Evolutionary conservation across 2,797 vertebrate species (phyloP).

Genomic region (Ibycter americanus): DNA sequence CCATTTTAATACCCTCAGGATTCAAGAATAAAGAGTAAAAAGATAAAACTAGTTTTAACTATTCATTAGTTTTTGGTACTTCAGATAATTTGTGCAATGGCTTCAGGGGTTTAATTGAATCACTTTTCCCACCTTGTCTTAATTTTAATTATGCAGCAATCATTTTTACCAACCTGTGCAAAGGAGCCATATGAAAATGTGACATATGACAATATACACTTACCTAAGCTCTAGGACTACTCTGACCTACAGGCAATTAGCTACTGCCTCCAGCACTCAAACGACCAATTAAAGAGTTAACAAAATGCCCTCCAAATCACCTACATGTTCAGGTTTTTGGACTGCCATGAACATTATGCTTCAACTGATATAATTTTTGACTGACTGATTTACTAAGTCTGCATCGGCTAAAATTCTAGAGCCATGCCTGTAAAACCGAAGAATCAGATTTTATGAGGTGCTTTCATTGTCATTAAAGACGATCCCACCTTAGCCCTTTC

Average conservation of each 20-base stretch:
- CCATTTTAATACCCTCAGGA: conserved; percentile 36
- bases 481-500: conserved; percentile 78
- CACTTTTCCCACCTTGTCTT: conserved; percentile 78
- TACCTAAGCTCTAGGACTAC: conserved; percentile 76
- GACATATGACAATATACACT: conserved; percentile 84
- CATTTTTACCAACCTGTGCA: conserved; percentile 76
- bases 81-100: conserved; percentile 76
- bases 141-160: conserved; percentile 81
- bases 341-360: conserved; percentile 76
- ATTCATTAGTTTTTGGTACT: conserved; percentile 77
- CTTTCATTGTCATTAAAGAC: conserved; percentile 80
- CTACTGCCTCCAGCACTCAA: conserved; percentile 76
- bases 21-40: conserved; percentile 59
- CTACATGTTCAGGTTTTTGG: conserved; percentile 78
- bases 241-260: conserved; percentile 83
- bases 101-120: conserved; percentile 80
- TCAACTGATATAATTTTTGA: conserved; percentile 80
- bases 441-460: conserved; percentile 78
- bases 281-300: conserved; percentile 84
- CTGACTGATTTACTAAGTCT: conserved; percentile 80
- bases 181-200: conserved; percentile 77
- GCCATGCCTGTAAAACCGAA: conserved; percentile 71
- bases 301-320: conserved; percentile 81
- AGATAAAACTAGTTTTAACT: conserved; percentile 74
- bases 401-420: conserved; percentile 73